phyloP scores from a whole-genome alignment of 30 jellyfish, hydroid and myxozoan species.

The Hydractinia echinata region DNA sequence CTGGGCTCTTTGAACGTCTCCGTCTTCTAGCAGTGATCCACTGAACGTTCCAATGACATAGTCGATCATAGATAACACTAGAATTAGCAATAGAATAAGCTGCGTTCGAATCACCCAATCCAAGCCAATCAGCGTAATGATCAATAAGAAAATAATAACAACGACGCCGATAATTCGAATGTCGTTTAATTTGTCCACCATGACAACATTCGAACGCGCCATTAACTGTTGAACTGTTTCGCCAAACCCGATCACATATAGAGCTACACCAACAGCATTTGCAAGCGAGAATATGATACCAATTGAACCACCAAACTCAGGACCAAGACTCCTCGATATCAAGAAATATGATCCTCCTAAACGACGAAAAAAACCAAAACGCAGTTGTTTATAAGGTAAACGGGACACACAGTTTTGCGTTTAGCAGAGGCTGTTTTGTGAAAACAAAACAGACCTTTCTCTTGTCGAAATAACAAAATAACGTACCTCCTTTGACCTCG shows the following conservation, averaged over 20 bases:
- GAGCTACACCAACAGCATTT: conserved; percentile 96
- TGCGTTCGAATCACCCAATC: conserved; percentile 96
- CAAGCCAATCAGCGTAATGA: conserved; percentile 73
- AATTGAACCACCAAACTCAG: conserved; percentile 95
- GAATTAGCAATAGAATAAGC: conserved; percentile 54
- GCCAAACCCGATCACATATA: conserved; percentile 87
- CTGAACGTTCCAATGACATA: conserved; percentile 63
- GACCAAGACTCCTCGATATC: conserved; percentile 94
- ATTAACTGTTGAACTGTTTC: conserved; percentile 79
- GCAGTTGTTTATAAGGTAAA: not conserved
- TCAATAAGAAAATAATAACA: conserved; percentile 55
- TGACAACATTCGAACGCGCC: conserved; percentile 45
- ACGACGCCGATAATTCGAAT: conserved; percentile 74
- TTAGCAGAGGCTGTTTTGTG: too few relatives aligned
- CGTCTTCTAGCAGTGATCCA: conserved; percentile 57
- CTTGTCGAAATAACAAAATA: not conserved
- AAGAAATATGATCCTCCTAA: conserved; percentile 94
- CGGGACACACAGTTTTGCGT: too few relatives aligned
- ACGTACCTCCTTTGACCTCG: conserved; percentile 83
- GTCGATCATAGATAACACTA: conserved; percentile 68
- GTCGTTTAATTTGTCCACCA: conserved; percentile 69
- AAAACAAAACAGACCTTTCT: too few relatives aligned
- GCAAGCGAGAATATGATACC: conserved; percentile 94
- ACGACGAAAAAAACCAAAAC: not conserved
- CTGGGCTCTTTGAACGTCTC: conserved; percentile 34